phyloP scores from a whole-genome alignment of 2,888 invertebrate genomes.

The Melanostoma mellinum region DNA sequence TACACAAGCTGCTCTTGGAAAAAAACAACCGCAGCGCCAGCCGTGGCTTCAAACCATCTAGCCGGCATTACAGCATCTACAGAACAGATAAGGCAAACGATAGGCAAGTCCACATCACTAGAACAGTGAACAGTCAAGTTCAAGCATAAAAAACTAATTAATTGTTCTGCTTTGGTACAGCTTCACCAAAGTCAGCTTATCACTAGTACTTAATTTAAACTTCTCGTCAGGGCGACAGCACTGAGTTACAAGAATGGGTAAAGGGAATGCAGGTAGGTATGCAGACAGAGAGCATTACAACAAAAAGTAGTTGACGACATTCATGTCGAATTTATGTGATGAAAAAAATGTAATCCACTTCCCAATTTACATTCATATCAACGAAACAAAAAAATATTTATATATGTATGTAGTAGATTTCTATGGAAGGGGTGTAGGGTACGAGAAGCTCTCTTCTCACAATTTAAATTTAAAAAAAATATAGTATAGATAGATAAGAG shows the following conservation, averaged over 20 bases:
- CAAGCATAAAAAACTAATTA: no score
- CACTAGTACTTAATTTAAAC: no score
- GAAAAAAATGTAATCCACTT: slow-evolving; percentile 57
- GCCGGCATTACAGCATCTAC: no score
- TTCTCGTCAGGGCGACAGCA: slow-evolving; percentile 4
- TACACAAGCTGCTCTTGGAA: no score
- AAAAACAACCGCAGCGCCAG: no score
- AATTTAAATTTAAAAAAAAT: background rate
- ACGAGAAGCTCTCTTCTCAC: background rate
- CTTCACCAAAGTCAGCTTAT: no score
- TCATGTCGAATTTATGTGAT: slow-evolving; percentile 52
- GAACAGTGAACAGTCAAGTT: no score
- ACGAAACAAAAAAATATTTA: background rate
- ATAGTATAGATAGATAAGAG: background rate
- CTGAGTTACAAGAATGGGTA: slow-evolving; percentile 5
- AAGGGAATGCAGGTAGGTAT: slow-evolving; percentile 21
- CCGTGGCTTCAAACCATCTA: no score
- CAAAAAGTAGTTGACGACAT: slow-evolving; percentile 65
- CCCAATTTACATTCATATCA: slow-evolving; percentile 35
- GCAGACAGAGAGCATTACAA: slow-evolving; percentile 32
- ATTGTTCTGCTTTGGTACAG: no score
- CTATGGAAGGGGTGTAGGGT: slow-evolving; percentile 8
- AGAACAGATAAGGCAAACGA: no score
- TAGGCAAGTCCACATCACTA: no score
- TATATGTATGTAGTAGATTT: background rate